Percentiles rank a stretch among this genome's conserved stretches.
Conservation (phyloP, 2,113 vertebrate genomes). For the Triplophysa dalaica region DNA sequence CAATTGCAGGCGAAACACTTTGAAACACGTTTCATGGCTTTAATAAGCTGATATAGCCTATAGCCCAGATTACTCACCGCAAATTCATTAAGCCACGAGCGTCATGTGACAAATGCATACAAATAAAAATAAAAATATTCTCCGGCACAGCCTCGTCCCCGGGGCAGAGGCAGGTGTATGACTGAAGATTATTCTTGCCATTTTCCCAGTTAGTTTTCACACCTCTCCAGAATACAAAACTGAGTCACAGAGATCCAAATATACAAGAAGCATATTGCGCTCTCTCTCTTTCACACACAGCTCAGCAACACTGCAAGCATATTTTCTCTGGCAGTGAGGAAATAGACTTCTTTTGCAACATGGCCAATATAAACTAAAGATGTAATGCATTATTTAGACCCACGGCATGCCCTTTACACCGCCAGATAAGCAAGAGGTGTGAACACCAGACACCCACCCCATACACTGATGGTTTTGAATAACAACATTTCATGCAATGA, state of each 20-base stretch:
- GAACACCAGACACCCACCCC: conserved; percentile 1
- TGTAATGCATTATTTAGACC: conserved; percentile 34
- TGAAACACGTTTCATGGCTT: not conserved
- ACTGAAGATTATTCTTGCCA: conserved; percentile 60
- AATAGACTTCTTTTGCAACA: conserved; percentile 38
- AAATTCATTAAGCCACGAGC: conserved; percentile 62
- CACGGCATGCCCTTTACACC: conserved; percentile 22
- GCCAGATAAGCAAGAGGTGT: conserved; percentile 14
- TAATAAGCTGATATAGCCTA: conserved; percentile 44
- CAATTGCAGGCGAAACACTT: not conserved
- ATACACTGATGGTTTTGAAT: not conserved
- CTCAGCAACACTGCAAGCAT: conserved; percentile 20
- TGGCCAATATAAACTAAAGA: conserved; percentile 34
- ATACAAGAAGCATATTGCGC: conserved; percentile 26
- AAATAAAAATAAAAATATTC: conserved; percentile 47
- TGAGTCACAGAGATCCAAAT: conserved; percentile 57
- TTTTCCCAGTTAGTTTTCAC: conserved; percentile 49
- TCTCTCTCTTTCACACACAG: conserved; percentile 33
- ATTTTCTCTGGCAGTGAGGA: conserved; percentile 22
- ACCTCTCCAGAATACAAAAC: conserved; percentile 45
- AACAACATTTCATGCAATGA: not conserved
- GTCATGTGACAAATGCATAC: conserved; percentile 34
- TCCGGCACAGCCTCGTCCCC: conserved; percentile 50
- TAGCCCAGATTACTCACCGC: conserved; percentile 62
- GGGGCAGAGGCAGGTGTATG: conserved; percentile 65